These are phyloP conservation scores for Tetrax tetrax DNA, from an alignment of 2,113 vertebrate species.

Conservation along the genomic window DNA sequence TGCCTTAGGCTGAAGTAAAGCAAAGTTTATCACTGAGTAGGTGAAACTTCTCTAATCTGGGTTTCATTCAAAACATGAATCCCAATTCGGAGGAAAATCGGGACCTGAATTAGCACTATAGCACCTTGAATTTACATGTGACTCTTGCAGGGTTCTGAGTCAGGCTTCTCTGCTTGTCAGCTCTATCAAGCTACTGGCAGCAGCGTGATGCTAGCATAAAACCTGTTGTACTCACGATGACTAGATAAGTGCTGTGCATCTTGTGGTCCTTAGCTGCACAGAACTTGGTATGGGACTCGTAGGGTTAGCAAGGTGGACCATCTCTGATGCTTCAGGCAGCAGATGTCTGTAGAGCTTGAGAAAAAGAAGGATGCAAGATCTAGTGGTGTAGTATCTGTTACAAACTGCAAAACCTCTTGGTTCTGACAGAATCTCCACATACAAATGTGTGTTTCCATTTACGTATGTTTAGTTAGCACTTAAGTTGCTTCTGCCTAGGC, in stretches of 20 bases:
- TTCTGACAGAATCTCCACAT: not conserved
- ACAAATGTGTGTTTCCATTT: not conserved
- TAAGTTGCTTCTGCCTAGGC: not conserved
- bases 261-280: not conserved
- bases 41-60: not conserved
- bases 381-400: not conserved
- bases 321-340: not conserved
- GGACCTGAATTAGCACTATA: accelerated
- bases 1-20: not conserved
- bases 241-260: not conserved
- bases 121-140: not conserved
- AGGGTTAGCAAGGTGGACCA: not conserved
- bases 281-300: not conserved
- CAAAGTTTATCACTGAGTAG: not conserved
- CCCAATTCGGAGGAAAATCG: not conserved
- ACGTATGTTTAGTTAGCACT: not conserved
- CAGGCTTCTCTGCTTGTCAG: not conserved
- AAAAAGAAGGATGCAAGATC: not conserved
- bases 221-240: not conserved
- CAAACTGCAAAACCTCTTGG: not conserved
- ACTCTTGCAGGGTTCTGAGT: not conserved
- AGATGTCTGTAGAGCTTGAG: accelerated
- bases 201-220: not conserved
- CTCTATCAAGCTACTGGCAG: not conserved
- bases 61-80: not conserved